Base-by-base conservation (phyloP, 2,888 invertebrate species). In the Carabus problematicus region DNA sequence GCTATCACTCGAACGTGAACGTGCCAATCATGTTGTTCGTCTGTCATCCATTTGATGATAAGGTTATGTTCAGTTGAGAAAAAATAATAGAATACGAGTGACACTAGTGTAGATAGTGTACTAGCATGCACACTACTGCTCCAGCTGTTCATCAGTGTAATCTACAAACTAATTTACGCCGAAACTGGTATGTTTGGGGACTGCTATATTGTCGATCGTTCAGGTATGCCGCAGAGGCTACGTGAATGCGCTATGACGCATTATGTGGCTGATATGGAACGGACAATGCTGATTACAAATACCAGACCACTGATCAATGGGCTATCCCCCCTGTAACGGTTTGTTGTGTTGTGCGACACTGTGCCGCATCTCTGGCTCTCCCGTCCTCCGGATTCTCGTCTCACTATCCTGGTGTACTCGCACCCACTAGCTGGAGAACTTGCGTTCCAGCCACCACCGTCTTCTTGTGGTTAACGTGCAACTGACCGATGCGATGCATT, bases 271-370 rank as follows among this genome's bases (percentile, higher is more conserved):
- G 60, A 67, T 60, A 67, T 60, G 54, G 29, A 52, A 42, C 52
- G 67, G 60, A 67, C 60, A 67, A 67, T 67, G 60, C 43, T 67
- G 67, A 67, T 67, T 67, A 67, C 60, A 60, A 67, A 67, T 67
- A 54, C 67, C 67, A 64, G 45, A 45, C 49, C 59, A 16, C 41
- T 42, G 59, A 59, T 59, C 59, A 59, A 59, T 59, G 59, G 52
- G 19, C 18, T 16, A 16, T n/a, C 8, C 19, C 9, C 52, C 19
- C 52, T 19, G 18, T 52, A 16, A 18, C 52, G 52, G 52, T 14
- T 6, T 16, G 52, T 52, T 8, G 8, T 18, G 52, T 18, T 16
- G 52, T 19, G 52, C 16, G 19, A 16, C 52, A 19, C 19, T 16
- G 16, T 19, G 52, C 52, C 9, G 16, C 19, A 52, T 19, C 16